Base-by-base conservation (phyloP, 2,888 invertebrate species). In the Cabera pusaria region DNA sequence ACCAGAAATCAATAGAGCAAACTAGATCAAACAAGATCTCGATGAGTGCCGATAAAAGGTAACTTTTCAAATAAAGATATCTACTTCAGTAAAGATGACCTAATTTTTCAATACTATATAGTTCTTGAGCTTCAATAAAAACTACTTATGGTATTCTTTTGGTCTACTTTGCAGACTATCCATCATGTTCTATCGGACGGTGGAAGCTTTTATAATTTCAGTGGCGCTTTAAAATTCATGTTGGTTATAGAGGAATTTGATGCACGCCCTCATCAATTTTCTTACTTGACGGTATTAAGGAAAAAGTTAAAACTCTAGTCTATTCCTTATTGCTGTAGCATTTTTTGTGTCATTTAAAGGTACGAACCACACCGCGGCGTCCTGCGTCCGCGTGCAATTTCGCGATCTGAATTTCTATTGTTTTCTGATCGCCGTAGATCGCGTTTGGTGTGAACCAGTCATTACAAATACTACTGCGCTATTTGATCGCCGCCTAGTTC, bases 1-100 rank as follows among this genome's bases (percentile, higher is more conserved):
- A 19, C 29, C 17, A 44, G 33, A 33, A 44, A 38, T 37, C 39
- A 52, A 46, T 50, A 38, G 45, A 35, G 38, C 32, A 38, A 52
- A 48, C 52, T 43, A 48, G 45, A 45, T 47, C 52, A 47, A 45
- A 49, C 43, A 50, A 47, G 42, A 42, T 32, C 23, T 27, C 44
- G 25, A 44, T 46, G 49, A 44, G 45, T 44, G 31, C 53, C 41
- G 42, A 58, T 51, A 64, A 65, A 69, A 63, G 39, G 36, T 26
- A 70, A 70, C 59, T 70, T 70, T 63, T 53, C 61, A 45, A 59
- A 69, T 70, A 71, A 70, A 71, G 64, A 68, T 63, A 58, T 61
- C 56, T 55, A 52, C 56, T 57, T 56, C 59, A 49, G 52, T 45
- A 52, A 38, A 44, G 60, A 63, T 61, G 66, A 69, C 69, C 65